These are phyloP conservation scores for Zonitis immaculata DNA, from an alignment of 2,888 invertebrate genomes.

Conservation along the genomic window DNA sequence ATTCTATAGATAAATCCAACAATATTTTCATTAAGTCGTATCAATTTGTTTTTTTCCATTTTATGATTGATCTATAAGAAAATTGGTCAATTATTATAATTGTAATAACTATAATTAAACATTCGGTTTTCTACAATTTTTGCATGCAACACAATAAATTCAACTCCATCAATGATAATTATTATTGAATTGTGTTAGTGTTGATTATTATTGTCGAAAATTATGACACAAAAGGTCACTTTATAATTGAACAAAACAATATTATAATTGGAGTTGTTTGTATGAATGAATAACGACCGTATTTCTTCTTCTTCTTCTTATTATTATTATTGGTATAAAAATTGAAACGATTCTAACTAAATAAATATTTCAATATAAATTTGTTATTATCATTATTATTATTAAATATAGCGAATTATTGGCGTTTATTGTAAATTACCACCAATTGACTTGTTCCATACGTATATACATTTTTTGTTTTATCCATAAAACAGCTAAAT, in stretches of 20 bases:
- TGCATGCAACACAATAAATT: not conserved
- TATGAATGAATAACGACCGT: no score
- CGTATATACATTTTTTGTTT: slow-evolving; percentile 46
- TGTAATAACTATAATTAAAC: no score
- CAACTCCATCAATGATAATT: not conserved
- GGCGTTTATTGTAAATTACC: slow-evolving; percentile 30
- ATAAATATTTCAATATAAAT: not conserved
- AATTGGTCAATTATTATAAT: not conserved
- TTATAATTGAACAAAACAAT: not conserved
- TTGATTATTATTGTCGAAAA: not conserved
- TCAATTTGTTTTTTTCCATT: not conserved
- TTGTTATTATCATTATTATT: not conserved
- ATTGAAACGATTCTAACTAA: not conserved
- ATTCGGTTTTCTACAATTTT: not conserved
- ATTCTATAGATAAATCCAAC: not conserved
- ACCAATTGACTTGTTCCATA: slow-evolving; percentile 48
- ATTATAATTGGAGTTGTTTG: not conserved
- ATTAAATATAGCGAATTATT: not conserved
- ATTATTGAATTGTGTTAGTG: not conserved
- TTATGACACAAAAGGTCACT: not conserved
- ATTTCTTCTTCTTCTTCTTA: no score
- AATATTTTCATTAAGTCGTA: not conserved
- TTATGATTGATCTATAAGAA: not conserved
- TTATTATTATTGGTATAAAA: not conserved
- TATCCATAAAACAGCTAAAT: slow-evolving; percentile 46